Evolutionary conservation across 2,797 vertebrate genomes (phyloP).

Genomic region (Crenuchus spilurus): DNA sequence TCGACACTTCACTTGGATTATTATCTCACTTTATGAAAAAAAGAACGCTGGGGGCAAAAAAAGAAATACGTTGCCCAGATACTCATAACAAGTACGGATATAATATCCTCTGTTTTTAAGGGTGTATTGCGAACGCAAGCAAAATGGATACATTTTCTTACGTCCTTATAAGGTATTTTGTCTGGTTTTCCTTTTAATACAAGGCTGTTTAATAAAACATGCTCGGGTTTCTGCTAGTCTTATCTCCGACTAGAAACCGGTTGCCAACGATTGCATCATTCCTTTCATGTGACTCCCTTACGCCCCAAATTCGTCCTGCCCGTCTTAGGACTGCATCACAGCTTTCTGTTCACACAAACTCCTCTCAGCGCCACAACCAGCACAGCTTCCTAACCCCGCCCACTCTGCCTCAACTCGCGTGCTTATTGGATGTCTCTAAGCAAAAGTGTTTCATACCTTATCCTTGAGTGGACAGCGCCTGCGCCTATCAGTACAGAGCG

Average conservation of each 20-base stretch:
- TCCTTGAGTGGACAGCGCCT: constrained; percentile 46
- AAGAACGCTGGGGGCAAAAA: constrained; percentile 23
- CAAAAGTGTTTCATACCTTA: constrained; percentile 66
- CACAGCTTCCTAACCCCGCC: constrained; percentile 49
- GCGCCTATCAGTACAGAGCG: constrained; percentile 31
- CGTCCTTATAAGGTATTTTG: constrained; percentile 78
- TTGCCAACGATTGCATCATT: constrained; percentile 90
- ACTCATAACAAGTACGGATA: constrained; percentile 35
- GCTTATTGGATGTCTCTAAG: constrained; percentile 82
- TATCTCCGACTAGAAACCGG: constrained; percentile 86
- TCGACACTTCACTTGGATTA: constrained; percentile 9
- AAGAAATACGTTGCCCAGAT: constrained; percentile 14
- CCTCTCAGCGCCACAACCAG: constrained; percentile 65
- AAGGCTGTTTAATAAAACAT: constrained; percentile 88
- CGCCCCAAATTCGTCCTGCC: constrained; percentile 89
- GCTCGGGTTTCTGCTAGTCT: constrained; percentile 84
- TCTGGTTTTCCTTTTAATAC: constrained; percentile 80
- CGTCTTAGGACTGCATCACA: constrained; percentile 88
- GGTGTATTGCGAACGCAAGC: constrained; percentile 64
- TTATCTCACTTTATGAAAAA: constrained; percentile 10
- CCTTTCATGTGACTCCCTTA: constrained; percentile 89
- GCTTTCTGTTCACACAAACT: constrained; percentile 79
- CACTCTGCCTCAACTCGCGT: rapidly evolving
- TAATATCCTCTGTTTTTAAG: constrained; percentile 40
- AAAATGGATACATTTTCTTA: constrained; percentile 70